A percentile compares a stretch with the other conserved stretches of the same genome.
Conservation (phyloP, 1,140 invertebrate species). For the Holcopasites calliopsidis region DNA sequence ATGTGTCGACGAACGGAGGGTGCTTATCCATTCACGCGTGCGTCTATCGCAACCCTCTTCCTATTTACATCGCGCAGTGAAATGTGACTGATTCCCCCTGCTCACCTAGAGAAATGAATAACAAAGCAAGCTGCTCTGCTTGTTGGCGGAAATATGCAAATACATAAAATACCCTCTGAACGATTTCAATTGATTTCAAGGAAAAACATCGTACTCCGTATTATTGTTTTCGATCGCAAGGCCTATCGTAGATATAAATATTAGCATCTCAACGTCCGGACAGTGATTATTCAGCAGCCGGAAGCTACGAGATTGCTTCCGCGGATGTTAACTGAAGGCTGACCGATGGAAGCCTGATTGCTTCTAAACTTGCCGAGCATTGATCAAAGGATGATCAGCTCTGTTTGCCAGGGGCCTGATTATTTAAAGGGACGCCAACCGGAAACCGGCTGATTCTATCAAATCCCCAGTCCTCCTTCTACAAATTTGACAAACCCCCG, state of each 20-base stretch:
- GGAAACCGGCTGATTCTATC: neutral
- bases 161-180: no score
- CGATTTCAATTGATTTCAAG: no score
- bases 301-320: neutral
- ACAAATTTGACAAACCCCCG: neutral
- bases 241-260: neutral
- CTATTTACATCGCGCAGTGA: no score
- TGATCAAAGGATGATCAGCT: neutral
- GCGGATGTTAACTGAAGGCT: neutral
- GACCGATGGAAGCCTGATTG: slow-evolving; percentile 11
- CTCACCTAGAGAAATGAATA: no score
- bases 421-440: neutral
- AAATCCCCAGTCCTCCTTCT: neutral
- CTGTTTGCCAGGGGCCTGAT: neutral
- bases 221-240: no score
- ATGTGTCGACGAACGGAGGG: no score
- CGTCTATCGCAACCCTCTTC: no score
- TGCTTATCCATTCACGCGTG: no score
- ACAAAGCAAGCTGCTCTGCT: no score
- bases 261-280: neutral
- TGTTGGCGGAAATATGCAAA: no score
- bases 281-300: neutral
- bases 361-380: slow-evolving; percentile 20
- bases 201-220: no score
- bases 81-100: no score